Conservation (phyloP, 2,113 vertebrate genomes). For the Silurus glanis region DNA sequence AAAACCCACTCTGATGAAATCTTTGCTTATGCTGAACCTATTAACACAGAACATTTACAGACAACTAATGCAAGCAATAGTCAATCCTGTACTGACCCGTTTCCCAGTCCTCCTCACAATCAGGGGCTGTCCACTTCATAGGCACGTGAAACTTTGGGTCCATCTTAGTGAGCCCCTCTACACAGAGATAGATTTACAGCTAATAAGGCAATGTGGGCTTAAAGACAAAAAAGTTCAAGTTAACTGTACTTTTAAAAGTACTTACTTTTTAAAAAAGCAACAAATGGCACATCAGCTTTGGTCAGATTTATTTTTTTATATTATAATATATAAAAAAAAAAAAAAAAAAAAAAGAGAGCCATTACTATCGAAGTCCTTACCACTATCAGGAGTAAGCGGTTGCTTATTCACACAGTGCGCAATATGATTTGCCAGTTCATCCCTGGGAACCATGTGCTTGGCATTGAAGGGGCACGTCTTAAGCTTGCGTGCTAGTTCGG, state of each 20-base stretch:
- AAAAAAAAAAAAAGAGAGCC: too few species aligned
- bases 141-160: conserved; percentile 56
- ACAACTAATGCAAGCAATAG: not conserved
- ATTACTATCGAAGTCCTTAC: conserved; percentile 45
- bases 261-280: not conserved
- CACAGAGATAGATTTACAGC: not conserved
- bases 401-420: conserved; percentile 65
- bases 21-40: not conserved
- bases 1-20: not conserved
- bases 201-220: not conserved
- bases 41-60: not conserved
- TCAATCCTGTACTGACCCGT: conserved; percentile 52
- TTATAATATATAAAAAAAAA: too few species aligned
- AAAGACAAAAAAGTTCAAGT: not conserved
- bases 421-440: conserved; percentile 69
- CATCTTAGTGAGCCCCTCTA: conserved; percentile 22
- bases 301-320: too few species aligned
- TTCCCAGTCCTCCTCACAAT: conserved; percentile 69
- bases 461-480: conserved; percentile 82
- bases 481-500: conserved; percentile 68
- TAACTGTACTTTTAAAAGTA: not conserved
- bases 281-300: not conserved
- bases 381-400: conserved; percentile 25
- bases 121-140: conserved; percentile 57
- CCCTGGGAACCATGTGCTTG: conserved; percentile 71